phyloP scores from a whole-genome alignment of 2,888 invertebrate species.

The Polydesmus complanatus region DNA sequence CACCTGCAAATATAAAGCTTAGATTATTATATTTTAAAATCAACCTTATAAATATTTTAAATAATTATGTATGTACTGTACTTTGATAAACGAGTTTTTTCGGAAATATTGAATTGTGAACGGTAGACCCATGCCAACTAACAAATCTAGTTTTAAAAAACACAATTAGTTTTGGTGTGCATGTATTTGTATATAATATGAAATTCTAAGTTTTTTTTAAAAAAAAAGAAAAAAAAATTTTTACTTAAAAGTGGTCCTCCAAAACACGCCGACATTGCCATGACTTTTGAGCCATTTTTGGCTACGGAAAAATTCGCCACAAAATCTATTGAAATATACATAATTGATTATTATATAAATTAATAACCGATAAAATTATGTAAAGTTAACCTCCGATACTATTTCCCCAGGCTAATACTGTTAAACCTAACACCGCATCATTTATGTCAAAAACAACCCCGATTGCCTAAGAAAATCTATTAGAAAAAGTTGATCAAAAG shows the following conservation, averaged over 20 bases:
- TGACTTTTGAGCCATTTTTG: constrained; percentile 45
- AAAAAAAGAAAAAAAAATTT: constrained; percentile 24
- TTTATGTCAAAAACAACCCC: constrained; percentile 44
- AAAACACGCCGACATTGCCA: constrained; percentile 52
- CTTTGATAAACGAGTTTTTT: constrained; percentile 14
- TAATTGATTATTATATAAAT: background rate
- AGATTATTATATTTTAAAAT: background rate
- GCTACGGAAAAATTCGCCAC: constrained; percentile 47
- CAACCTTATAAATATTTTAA: background rate
- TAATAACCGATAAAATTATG: background rate
- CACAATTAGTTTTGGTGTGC: too few species aligned
- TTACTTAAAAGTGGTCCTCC: constrained; percentile 54
- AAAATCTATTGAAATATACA: constrained; percentile 36
- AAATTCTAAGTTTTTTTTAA: too few species aligned
- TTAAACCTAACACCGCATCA: constrained; percentile 46
- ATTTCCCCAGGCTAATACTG: constrained; percentile 51
- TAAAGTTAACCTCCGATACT: constrained; percentile 37
- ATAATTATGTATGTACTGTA: too few species aligned
- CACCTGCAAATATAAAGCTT: constrained; percentile 25
- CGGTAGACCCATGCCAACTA: constrained; percentile 36
- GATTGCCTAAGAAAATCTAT: constrained; percentile 38
- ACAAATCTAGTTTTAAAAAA: constrained; percentile 25
- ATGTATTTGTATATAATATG: too few species aligned
- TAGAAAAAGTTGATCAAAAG: background rate
- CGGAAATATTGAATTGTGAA: constrained; percentile 27